Evolutionary conservation across 2,797 vertebrate genomes (phyloP).

Genomic region (Okamejei kenojei): DNA sequence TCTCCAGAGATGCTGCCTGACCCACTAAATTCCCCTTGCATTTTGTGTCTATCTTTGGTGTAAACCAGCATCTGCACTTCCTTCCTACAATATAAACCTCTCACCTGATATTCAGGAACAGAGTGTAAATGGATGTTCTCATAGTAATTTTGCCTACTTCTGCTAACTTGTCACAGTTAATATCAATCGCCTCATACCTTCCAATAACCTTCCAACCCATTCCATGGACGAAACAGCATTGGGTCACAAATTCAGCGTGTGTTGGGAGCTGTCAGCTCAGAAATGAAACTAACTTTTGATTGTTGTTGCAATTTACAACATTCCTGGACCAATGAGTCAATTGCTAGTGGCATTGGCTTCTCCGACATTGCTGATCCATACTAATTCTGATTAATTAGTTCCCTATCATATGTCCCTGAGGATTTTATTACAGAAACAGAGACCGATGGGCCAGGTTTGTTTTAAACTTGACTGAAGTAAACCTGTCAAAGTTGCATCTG

Average conservation of each 20-base stretch:
- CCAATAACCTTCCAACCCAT: background rate
- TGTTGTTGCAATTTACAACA: background rate
- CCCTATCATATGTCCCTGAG: background rate
- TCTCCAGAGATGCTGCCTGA: too few species aligned
- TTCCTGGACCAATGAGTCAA: background rate
- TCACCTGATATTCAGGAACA: background rate
- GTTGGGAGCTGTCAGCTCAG: background rate
- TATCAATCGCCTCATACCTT: background rate
- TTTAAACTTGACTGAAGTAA: slow-evolving; percentile 15
- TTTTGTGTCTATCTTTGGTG: too few species aligned
- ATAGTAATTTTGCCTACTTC: background rate
- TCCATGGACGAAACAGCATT: background rate
- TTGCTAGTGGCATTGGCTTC: background rate
- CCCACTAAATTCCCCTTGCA: too few species aligned
- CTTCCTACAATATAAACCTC: background rate
- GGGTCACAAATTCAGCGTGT: background rate
- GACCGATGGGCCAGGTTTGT: background rate
- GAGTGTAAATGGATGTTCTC: background rate
- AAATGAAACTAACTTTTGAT: background rate
- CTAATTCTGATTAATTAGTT: background rate
- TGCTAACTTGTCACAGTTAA: background rate
- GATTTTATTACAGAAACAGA: slow-evolving; percentile 10
- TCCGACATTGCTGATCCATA: background rate
- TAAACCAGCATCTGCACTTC: too few species aligned
- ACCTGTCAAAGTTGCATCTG: slow-evolving; percentile 33